A percentile compares a stretch with the other conserved stretches of the same genome.
Evolutionary conservation across 2,888 invertebrate genomes (phyloP).

Genomic region (Meiosimyza decipiens): DNA sequence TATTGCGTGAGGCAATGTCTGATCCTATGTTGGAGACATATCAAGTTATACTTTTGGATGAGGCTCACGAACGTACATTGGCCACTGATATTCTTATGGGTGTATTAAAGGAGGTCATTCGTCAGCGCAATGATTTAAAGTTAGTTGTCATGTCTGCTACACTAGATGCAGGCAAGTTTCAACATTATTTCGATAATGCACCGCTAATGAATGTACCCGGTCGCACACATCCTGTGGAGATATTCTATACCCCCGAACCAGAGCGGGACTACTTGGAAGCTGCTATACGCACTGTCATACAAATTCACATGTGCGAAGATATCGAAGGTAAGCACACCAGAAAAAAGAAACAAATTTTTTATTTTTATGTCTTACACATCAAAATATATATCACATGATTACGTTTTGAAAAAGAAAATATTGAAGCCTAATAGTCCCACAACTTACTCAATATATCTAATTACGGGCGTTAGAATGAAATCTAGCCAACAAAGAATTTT

Average conservation of each 20-base stretch:
- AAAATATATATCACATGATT: too few relatives aligned
- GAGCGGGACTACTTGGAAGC: conserved; percentile 98
- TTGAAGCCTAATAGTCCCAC: too few relatives aligned
- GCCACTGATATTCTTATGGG: conserved; percentile 99
- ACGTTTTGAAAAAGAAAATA: too few relatives aligned
- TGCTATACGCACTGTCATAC: conserved; percentile 94
- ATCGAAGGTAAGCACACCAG: conserved; percentile 68
- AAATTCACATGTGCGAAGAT: conserved; percentile 96
- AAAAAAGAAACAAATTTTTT: too few relatives aligned
- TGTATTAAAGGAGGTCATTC: conserved; percentile 92
- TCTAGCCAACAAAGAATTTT: too few relatives aligned
- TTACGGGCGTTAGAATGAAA: too few relatives aligned
- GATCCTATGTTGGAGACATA: conserved; percentile 98
- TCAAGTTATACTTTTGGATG: conserved; percentile 89
- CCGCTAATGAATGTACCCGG: conserved; percentile 99
- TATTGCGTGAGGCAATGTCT: conserved; percentile 98
- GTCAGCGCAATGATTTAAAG: conserved; percentile 90
- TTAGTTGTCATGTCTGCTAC: conserved; percentile 99
- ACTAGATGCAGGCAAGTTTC: conserved; percentile 98
- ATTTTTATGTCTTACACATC: too few relatives aligned
- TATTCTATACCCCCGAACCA: conserved; percentile 99
- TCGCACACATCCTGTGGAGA: conserved; percentile 94
- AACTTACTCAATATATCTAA: too few relatives aligned
- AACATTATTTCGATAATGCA: conserved; percentile 98
- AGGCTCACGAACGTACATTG: conserved; percentile 98